phyloP scores from a whole-genome alignment of 2,888 invertebrate species.

The Agonum fuliginosum region DNA sequence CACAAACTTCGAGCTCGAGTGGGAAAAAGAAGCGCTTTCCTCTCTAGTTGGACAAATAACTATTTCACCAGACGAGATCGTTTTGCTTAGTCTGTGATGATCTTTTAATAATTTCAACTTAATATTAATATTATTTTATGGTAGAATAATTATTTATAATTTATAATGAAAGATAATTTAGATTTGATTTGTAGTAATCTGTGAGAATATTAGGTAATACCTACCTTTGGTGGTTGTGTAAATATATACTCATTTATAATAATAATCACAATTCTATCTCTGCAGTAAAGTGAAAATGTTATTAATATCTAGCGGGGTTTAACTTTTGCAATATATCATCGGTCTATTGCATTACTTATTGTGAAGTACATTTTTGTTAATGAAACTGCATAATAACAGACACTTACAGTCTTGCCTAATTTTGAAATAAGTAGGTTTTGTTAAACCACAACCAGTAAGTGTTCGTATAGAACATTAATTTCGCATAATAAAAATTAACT shows the following conservation, averaged over 20 bases:
- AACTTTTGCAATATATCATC: neutral
- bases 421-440: neutral
- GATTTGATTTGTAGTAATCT: no score
- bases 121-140: no score
- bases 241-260: neutral
- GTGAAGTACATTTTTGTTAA: neutral
- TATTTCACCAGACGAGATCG: no score
- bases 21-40: no score
- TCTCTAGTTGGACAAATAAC: no score
- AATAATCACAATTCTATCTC: neutral
- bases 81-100: no score
- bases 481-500: neutral
- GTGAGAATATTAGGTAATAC: no score
- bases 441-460: neutral
- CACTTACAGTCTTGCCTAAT: neutral
- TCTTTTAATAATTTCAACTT: no score
- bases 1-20: no score
- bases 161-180: no score
- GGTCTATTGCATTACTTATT: neutral
- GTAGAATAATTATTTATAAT: no score
- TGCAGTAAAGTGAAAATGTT: neutral
- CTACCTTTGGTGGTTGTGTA: no score
- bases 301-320: neutral
- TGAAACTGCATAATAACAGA: neutral
- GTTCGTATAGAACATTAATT: neutral